A percentile compares a stretch with the other conserved stretches of the same genome.
phyloP scores from a whole-genome alignment of 2,113 vertebrate species.

The Mirounga angustirostris region DNA sequence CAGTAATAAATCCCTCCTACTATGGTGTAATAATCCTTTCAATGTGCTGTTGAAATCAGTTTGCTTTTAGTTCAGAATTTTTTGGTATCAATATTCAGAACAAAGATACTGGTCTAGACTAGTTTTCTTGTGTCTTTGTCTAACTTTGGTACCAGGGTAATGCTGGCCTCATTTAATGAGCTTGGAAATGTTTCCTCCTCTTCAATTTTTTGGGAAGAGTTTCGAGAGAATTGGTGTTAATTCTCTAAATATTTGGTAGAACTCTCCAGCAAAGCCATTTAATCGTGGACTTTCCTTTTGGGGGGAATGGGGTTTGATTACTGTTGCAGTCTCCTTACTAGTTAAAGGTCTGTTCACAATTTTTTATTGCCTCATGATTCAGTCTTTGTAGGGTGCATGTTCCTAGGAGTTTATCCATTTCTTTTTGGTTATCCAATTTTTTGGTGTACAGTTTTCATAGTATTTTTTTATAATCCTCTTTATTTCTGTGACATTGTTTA shows the following conservation, averaged over 20 bases:
- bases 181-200: not conserved
- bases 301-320: not conserved
- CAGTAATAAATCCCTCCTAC: not conserved
- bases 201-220: not conserved
- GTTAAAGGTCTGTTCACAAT: not conserved
- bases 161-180: not conserved
- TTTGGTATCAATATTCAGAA: not conserved
- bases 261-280: not conserved
- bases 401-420: not conserved
- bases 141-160: not conserved
- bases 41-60: not conserved
- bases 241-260: not conserved
- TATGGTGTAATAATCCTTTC: not conserved
- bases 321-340: not conserved
- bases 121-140: not conserved
- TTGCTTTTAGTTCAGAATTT: not conserved
- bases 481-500: not conserved
- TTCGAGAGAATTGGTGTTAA: not conserved
- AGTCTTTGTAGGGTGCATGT: not conserved
- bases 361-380: not conserved
- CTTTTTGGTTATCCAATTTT: not conserved
- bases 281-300: not conserved
- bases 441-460: not conserved
- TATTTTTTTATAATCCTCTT: not conserved
- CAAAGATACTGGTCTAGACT: not conserved